A percentile compares a stretch with the other conserved stretches of the same genome.
Conservation (phyloP, 2,888 invertebrate genomes). For the Chrysolina oricalcia region DNA sequence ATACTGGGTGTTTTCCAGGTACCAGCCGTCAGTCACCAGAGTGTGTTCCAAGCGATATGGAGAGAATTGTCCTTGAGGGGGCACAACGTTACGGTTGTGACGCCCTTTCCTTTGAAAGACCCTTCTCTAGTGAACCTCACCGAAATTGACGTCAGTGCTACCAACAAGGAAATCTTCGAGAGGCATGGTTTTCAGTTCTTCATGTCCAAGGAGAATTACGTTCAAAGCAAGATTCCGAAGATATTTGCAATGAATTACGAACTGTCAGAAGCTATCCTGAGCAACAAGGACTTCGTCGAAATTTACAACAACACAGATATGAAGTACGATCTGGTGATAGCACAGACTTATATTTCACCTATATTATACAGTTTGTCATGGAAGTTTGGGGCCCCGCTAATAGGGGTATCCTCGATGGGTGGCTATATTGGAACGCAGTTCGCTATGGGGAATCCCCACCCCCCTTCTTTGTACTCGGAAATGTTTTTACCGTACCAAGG, state of each 20-base stretch:
- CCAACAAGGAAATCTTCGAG: conserved; percentile 53
- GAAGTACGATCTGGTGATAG: conserved; percentile 61
- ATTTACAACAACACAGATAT: conserved; percentile 55
- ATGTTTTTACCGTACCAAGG: conserved; percentile 61
- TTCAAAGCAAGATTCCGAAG: conserved; percentile 56
- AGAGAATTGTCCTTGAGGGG: conserved; percentile 63
- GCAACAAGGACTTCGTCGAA: conserved; percentile 57
- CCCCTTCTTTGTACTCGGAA: conserved; percentile 62
- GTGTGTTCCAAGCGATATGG: conserved; percentile 61
- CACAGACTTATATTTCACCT: conserved; percentile 60
- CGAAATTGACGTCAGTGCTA: conserved; percentile 63
- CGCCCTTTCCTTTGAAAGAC: conserved; percentile 64
- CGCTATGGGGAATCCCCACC: conserved; percentile 60
- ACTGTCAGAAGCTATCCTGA: conserved; percentile 53
- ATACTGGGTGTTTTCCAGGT: conserved; percentile 60
- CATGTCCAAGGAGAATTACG: conserved; percentile 57
- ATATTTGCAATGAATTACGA: conserved; percentile 57
- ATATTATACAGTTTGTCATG: conserved; percentile 58
- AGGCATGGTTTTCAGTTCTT: conserved; percentile 59
- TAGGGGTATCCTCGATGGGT: conserved; percentile 62
- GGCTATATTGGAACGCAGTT: conserved; percentile 58
- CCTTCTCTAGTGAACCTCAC: conserved; percentile 61
- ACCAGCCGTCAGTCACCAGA: conserved; percentile 62
- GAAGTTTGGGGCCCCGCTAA: conserved; percentile 56
- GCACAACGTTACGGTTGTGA: conserved; percentile 64